Evolutionary conservation across 2,797 vertebrate genomes (phyloP).

Genomic region (Hafferia zeledoni): DNA sequence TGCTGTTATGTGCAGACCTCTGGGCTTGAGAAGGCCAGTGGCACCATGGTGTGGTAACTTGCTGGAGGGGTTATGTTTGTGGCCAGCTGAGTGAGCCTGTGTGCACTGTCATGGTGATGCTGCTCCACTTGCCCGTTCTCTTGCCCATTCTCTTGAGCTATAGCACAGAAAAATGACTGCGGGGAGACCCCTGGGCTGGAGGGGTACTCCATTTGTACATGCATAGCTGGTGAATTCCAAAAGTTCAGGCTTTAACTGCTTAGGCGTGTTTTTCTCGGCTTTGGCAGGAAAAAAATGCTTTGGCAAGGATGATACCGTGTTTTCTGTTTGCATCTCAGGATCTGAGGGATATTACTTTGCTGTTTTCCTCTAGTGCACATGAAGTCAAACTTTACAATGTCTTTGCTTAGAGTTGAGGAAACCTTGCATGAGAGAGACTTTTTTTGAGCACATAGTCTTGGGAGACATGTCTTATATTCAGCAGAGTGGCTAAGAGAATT

Average conservation of each 20-base stretch:
- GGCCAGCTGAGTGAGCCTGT: accelerated
- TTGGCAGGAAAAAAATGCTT: background rate
- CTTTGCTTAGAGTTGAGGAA: background rate
- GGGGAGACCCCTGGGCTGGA: accelerated
- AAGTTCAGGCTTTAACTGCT: background rate
- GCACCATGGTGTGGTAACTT: background rate
- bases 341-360: background rate
- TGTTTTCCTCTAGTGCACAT: background rate
- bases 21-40: background rate
- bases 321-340: background rate
- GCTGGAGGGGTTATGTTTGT: background rate
- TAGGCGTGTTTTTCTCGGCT: background rate
- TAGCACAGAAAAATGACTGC: background rate
- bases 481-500: background rate
- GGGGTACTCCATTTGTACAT: background rate
- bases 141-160: background rate
- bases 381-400: background rate
- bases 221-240: background rate
- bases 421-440: background rate
- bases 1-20: background rate
- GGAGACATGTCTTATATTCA: background rate
- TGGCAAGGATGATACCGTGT: background rate
- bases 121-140: background rate
- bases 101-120: background rate
- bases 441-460: accelerated